Conservation (phyloP, 2,797 vertebrate genomes). For the Chromis chromis region DNA sequence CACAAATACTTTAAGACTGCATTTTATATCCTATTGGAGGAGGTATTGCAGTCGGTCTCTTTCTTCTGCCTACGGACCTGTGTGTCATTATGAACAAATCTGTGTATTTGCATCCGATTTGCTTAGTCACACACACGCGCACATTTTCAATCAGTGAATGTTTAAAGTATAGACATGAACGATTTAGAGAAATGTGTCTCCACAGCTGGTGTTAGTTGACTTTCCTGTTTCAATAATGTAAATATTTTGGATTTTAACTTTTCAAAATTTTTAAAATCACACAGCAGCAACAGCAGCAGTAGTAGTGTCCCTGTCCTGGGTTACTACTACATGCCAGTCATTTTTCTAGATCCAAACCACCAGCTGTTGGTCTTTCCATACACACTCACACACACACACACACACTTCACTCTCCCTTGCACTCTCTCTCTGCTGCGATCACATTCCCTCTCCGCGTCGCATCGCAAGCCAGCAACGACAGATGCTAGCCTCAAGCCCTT, state of each 20-base stretch:
- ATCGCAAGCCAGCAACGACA: constrained; percentile 91
- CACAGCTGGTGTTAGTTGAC: background rate
- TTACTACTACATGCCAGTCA: constrained; percentile 87
- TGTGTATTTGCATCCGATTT: background rate
- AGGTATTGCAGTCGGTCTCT: constrained; percentile 2
- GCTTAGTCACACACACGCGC: too few relatives aligned
- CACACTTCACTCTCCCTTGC: constrained; percentile 59
- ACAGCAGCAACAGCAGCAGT: constrained; percentile 48
- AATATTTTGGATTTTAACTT: background rate
- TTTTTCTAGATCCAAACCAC: constrained; percentile 89
- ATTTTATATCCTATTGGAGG: constrained; percentile 6
- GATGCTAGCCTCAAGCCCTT: constrained; percentile 86
- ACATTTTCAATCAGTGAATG: too few relatives aligned
- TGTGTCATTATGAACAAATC: background rate
- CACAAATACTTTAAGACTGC: background rate
- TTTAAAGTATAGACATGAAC: too few relatives aligned
- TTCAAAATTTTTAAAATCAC: background rate
- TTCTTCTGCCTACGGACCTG: background rate
- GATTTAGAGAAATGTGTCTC: background rate
- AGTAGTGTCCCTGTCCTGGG: constrained; percentile 61
- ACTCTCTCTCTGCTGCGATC: constrained; percentile 72
- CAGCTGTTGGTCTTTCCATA: constrained; percentile 94
- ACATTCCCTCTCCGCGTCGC: constrained; percentile 87
- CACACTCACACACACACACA: constrained; percentile 55
- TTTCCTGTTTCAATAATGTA: background rate